A percentile compares a stretch with the other conserved stretches of the same genome.
phyloP scores from a whole-genome alignment of 2,797 vertebrate genomes.

The Sphenodon punctatus region DNA sequence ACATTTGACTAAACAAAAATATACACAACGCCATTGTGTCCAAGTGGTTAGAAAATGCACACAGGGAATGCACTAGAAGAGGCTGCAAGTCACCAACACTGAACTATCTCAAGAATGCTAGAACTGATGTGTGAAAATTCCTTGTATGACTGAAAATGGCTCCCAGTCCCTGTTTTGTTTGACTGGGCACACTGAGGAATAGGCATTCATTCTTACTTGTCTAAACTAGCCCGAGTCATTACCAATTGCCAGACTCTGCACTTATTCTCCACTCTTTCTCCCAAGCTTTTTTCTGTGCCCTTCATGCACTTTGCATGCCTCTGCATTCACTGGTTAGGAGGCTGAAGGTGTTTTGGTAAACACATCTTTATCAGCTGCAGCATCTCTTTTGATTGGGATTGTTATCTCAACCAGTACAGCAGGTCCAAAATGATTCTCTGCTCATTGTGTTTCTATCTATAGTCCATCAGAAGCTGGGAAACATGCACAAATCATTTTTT shows the following conservation, averaged over 20 bases:
- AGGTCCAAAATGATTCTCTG: not conserved
- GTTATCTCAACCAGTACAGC: not conserved
- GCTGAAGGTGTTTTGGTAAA: not conserved
- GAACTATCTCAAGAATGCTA: slow-evolving; percentile 50
- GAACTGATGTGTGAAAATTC: slow-evolving; percentile 32
- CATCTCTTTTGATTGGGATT: not conserved
- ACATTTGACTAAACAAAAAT: slow-evolving; percentile 23
- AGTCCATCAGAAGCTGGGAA: not conserved
- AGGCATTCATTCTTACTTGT: slow-evolving; percentile 13
- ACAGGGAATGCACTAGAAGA: slow-evolving; percentile 5
- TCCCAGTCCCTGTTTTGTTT: slow-evolving; percentile 3
- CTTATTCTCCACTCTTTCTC: rapidly evolving
- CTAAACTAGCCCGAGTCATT: not conserved
- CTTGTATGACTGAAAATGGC: slow-evolving; percentile 23
- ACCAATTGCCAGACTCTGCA: not conserved
- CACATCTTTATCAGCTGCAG: not conserved
- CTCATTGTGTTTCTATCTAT: not conserved
- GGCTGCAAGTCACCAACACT: slow-evolving; percentile 25
- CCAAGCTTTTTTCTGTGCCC: not conserved
- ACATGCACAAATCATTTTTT: no score
- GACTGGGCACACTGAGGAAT: slow-evolving; percentile 9
- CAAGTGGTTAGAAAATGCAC: not conserved
- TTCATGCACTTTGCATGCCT: not conserved
- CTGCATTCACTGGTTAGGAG: not conserved
- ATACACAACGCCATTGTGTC: not conserved